phyloP scores from a whole-genome alignment of 2,113 vertebrate genomes.

The Malaclemys terrapin region DNA sequence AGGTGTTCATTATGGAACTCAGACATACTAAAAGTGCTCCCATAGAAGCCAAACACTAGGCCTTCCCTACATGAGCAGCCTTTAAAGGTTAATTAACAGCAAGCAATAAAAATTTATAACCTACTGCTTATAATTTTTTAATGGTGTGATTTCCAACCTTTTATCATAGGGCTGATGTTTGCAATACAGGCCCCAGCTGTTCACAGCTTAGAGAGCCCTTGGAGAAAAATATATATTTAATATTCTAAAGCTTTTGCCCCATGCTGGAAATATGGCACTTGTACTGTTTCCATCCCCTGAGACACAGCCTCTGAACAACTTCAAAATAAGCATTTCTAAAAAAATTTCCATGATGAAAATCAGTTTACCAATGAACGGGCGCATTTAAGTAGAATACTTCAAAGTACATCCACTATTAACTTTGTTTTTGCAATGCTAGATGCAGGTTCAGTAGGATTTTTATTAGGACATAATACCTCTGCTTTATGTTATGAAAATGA shows the following conservation, averaged over 20 bases:
- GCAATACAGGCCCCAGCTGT: constrained; percentile 45
- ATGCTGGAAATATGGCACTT: background rate
- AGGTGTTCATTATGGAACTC: constrained; percentile 73
- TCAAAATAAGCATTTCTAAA: background rate
- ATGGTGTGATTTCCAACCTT: constrained; percentile 74
- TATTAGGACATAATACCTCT: background rate
- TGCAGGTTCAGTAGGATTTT: background rate
- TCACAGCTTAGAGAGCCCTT: background rate
- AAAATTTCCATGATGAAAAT: background rate
- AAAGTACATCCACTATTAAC: background rate
- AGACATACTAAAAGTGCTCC: constrained; percentile 53
- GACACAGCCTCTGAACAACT: background rate
- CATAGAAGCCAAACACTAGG: constrained; percentile 68
- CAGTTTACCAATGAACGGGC: background rate
- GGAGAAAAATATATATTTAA: constrained; percentile 4
- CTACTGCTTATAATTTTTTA: constrained; percentile 79
- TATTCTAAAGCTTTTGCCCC: constrained; percentile 20
- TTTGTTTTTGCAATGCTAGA: background rate
- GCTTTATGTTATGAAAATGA: background rate
- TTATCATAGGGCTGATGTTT: constrained; percentile 39
- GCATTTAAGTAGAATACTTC: background rate
- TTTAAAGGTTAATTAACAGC: constrained; percentile 85
- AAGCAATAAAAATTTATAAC: constrained; percentile 80
- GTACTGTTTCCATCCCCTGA: background rate
- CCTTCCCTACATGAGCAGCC: constrained; percentile 67